These are phyloP conservation scores for Apotomis capreana DNA, from an alignment of 2,888 invertebrate genomes.

Conservation along the genomic window DNA sequence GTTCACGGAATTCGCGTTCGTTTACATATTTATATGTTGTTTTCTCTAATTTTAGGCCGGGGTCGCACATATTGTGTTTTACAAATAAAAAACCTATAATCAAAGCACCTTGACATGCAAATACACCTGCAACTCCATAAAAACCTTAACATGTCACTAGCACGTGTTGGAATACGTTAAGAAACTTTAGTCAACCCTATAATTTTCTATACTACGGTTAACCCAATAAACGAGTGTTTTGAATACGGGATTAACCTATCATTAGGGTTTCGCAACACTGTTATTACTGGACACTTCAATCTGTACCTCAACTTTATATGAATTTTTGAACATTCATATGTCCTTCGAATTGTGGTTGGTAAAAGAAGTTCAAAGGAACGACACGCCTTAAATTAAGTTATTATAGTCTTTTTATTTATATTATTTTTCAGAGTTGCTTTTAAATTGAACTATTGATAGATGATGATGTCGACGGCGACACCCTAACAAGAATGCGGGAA, in stretches of 20 bases:
- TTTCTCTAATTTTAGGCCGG: no score
- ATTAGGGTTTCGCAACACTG: conserved; percentile 31
- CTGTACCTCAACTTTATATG: conserved; percentile 8
- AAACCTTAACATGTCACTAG: conserved; percentile 7
- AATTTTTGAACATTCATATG: conserved; percentile 13
- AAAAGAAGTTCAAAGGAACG: conserved; percentile 1
- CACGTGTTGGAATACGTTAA: conserved; percentile 14
- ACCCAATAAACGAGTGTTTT: conserved; percentile 27
- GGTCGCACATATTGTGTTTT: neutral
- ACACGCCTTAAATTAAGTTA: neutral
- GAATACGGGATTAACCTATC: conserved; percentile 29
- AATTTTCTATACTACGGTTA: conserved; percentile 9
- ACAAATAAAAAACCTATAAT: conserved; percentile 5
- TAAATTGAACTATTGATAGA: no score
- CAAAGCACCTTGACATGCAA: conserved; percentile 6
- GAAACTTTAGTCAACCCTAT: neutral
- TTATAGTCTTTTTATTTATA: neutral
- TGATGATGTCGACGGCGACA: no score
- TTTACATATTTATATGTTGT: no score
- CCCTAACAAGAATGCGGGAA: no score
- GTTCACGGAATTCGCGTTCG: no score
- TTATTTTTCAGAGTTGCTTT: no score
- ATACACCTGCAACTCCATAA: conserved; percentile 13
- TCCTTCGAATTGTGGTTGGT: conserved; percentile 13
- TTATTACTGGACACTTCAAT: conserved; percentile 23